Conservation (phyloP, 2,888 invertebrate species). For the Megaustenia siamemsis region DNA sequence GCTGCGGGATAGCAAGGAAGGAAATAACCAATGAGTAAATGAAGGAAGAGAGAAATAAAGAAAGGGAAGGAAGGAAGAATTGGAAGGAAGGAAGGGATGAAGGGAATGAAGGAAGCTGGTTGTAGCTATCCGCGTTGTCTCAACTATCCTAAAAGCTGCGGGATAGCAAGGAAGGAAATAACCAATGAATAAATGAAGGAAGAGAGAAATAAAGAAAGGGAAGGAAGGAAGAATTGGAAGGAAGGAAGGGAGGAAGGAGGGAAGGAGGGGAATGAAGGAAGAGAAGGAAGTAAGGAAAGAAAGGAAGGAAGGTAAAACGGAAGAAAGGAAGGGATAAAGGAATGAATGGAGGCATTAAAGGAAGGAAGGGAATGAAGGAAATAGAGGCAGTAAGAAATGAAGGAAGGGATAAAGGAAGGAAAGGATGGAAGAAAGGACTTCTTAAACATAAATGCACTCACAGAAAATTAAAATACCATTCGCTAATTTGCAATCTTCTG, state of each 20-base stretch:
- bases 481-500: no score
- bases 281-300: background rate
- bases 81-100: background rate
- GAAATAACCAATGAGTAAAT: background rate
- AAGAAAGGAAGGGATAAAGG: background rate
- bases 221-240: background rate
- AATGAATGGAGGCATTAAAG: background rate
- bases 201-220: background rate
- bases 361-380: background rate
- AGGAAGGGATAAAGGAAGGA: background rate
- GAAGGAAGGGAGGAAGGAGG: background rate
- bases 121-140: no score
- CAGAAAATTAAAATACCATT: no score
- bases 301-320: background rate
- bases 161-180: constrained; percentile 20
- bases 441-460: no score
- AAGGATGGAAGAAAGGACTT: no score
- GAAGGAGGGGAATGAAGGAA: background rate
- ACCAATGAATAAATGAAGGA: background rate
- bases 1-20: no score
- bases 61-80: background rate
- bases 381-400: background rate
- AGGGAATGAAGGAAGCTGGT: background rate
- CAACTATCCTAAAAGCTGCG: no score
- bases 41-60: background rate